phyloP scores from a whole-genome alignment of 2,797 vertebrate species.

The Peromyscus eremicus region DNA sequence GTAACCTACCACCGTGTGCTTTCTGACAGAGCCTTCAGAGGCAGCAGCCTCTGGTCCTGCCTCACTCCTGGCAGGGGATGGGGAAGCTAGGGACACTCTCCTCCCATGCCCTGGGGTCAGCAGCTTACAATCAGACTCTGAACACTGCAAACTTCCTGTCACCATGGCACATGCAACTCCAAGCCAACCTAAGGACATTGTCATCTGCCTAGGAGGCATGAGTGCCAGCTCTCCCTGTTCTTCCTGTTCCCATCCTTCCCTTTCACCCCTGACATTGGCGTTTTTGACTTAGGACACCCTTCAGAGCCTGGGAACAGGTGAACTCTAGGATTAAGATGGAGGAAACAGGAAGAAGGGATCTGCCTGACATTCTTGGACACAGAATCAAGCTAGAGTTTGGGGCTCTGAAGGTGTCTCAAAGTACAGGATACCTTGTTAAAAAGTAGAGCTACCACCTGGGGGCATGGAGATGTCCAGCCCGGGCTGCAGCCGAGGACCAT shows the following conservation, averaged over 20 bases:
- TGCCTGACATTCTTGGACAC: not conserved
- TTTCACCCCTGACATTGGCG: not conserved
- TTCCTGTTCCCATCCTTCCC: not conserved
- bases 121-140: slow-evolving; percentile 18
- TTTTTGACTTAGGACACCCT: not conserved
- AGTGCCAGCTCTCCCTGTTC: fast-evolving
- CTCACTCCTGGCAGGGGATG: not conserved
- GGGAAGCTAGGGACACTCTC: slow-evolving; percentile 64
- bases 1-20: slow-evolving; percentile 79
- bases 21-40: slow-evolving; percentile 76
- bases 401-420: not conserved
- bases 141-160: not conserved
- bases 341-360: not conserved
- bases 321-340: not conserved
- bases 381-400: not conserved
- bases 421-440: not conserved
- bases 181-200: not conserved
- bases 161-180: not conserved
- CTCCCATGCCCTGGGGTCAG: not conserved
- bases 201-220: not conserved
- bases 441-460: not conserved
- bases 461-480: not conserved
- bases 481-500: not conserved
- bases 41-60: slow-evolving; percentile 61
- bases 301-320: not conserved